phyloP scores from a whole-genome alignment of 2,888 invertebrate species.

The Microctonus aethiopoides region DNA sequence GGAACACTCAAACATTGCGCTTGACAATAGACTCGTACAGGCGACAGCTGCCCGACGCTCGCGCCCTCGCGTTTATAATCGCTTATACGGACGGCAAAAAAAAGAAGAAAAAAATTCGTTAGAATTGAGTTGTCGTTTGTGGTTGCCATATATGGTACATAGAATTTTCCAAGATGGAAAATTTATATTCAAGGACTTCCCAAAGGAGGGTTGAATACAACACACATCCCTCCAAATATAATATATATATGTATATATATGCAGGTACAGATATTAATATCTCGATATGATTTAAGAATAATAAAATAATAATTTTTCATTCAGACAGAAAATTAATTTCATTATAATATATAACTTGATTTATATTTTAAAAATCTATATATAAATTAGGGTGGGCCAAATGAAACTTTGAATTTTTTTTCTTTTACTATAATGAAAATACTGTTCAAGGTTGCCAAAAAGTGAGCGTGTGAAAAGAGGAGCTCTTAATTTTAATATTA shows the following conservation, averaged over 20 bases:
- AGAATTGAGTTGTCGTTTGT: slow-evolving; percentile 18
- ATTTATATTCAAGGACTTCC: background rate
- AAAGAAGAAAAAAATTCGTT: slow-evolving; percentile 25
- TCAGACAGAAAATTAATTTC: too few relatives aligned
- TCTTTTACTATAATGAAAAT: too few relatives aligned
- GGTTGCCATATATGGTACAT: background rate
- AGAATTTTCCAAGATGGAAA: background rate
- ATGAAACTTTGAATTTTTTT: too few relatives aligned
- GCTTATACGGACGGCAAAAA: slow-evolving; percentile 29
- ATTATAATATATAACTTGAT: too few relatives aligned
- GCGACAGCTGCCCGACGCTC: slow-evolving; percentile 65
- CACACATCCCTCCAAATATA: background rate
- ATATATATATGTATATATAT: background rate
- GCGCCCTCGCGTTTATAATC: slow-evolving; percentile 49
- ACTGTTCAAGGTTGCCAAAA: too few relatives aligned
- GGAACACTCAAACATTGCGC: slow-evolving; percentile 63
- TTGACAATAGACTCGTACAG: slow-evolving; percentile 62
- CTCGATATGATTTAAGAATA: too few relatives aligned
- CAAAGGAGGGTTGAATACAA: background rate
- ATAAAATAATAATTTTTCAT: too few relatives aligned
- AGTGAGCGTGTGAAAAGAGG: too few relatives aligned
- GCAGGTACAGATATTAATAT: background rate
- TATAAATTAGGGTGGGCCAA: too few relatives aligned
- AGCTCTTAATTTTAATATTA: too few relatives aligned
- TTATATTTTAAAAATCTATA: too few relatives aligned